phyloP scores from a whole-genome alignment of 2,113 vertebrate genomes.

The Ariopsis seemanni region DNA sequence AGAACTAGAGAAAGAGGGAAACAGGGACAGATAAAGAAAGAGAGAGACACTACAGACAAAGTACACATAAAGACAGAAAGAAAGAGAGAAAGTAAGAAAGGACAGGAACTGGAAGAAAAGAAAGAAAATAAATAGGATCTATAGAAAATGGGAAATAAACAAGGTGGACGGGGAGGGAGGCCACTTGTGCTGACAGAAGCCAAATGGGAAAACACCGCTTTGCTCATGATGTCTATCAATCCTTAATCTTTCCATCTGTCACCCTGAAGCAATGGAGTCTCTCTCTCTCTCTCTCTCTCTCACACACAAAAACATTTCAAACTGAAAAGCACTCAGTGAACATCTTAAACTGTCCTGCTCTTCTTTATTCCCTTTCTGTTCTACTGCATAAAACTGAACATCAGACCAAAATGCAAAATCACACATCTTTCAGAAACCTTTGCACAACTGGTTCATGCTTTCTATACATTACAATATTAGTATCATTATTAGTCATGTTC shows the following conservation, averaged over 20 bases:
- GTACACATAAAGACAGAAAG: neutral
- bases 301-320: neutral
- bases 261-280: conserved; percentile 16
- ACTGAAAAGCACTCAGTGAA: neutral
- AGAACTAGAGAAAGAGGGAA: neutral
- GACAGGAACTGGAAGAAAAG: neutral
- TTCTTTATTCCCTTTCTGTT: neutral
- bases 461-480: neutral
- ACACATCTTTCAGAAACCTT: neutral
- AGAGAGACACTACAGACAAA: neutral
- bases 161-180: neutral
- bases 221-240: conserved; percentile 23
- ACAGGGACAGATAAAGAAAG: neutral
- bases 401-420: neutral
- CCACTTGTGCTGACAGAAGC: conserved; percentile 35
- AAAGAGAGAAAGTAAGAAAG: neutral
- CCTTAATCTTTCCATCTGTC: conserved; percentile 55
- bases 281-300: neutral
- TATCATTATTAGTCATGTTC: neutral
- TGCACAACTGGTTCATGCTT: neutral
- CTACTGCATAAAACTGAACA: neutral
- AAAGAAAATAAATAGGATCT: neutral
- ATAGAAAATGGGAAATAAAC: neutral
- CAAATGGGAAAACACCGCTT: conserved; percentile 10
- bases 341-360: neutral